Evolutionary conservation across 2,888 invertebrate species (phyloP), one percentile per base, ranked within the genome.

Genomic region (Orthosia incerta): DNA sequence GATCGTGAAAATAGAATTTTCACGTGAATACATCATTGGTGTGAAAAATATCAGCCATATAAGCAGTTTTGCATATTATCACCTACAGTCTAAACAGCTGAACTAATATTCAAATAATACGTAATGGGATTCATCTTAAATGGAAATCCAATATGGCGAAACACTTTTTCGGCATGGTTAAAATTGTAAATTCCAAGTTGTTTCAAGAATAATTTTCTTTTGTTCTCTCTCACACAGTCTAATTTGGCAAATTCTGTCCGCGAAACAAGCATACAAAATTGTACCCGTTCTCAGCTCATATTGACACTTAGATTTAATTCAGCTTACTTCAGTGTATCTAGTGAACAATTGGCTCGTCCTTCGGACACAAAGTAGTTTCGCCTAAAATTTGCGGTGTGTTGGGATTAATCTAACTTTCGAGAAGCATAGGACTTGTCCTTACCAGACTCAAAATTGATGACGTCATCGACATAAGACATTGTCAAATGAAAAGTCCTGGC

Each of bases 51-150:
- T 57, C 48, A 23, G 51, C 48, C 51, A 12, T 65, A 50, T 61
- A 63, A 67, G 63, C 20, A 48, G 55, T 59, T 63, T 50, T 57
- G 50, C 12, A 64, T 79, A 72, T 77, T 80, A 81, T 15, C 65
- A 66, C 31, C 18, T 59, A 59, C 13, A 45, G 50, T 72, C 78
- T 82, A 77, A 80, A 31, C 51, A 50, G n/a, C n/a, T 67, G 51
- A 60, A 78, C 26, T n/a, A 77, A 80, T 75, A 63, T 51, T 55
- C 26, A 59, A 62, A 68, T 57, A 59, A 57, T 20, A 72, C 56
- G 20, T 26, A 56, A 20, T 56, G 20, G 7, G 11, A 67, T 39
- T 64, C 20, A n/a, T 53, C 57, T 57, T 48, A 26, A 23, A 77
- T 60, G 51, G 50, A 48, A 75, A 76, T 57, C 3, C n/a, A 66